Conservation (phyloP, 2,113 vertebrate genomes). For the Trochalopteron elliotii region DNA sequence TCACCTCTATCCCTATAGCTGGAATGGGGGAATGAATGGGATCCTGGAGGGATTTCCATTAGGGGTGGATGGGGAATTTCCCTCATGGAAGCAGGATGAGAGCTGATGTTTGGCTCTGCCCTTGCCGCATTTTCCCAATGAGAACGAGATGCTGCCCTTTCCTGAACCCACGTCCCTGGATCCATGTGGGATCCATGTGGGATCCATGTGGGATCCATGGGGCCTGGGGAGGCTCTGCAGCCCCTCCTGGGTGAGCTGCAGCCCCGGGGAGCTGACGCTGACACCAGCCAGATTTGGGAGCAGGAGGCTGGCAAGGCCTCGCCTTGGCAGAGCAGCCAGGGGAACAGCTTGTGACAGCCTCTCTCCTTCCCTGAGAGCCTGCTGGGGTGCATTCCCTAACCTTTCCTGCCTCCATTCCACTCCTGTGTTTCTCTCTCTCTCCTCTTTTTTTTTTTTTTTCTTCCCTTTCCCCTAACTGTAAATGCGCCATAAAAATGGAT, state of each 20-base stretch:
- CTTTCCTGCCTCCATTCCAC: conserved; percentile 54
- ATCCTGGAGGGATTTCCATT: not conserved
- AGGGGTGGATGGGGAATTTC: rapidly evolving
- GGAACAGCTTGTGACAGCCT: conserved; percentile 54
- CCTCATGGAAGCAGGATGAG: not conserved
- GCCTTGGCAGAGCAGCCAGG: conserved; percentile 15
- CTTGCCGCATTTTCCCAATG: rapidly evolving
- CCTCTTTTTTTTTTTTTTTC: not conserved
- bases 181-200: too few species aligned
- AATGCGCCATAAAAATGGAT: conserved; percentile 69
- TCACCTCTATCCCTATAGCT: not conserved
- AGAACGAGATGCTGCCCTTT: not conserved
- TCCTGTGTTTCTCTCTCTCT: conserved; percentile 56
- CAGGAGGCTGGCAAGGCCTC: conserved; percentile 19
- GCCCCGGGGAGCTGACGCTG: not conserved
- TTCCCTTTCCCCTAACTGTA: conserved; percentile 44
- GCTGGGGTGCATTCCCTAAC: conserved; percentile 60
- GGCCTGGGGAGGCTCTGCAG: not conserved
- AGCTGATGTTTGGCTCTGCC: not conserved
- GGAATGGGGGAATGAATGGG: rapidly evolving
- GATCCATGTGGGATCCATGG: rapidly evolving
- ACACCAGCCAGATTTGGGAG: not conserved
- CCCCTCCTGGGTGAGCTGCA: not conserved
- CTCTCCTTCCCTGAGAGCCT: conserved; percentile 4
- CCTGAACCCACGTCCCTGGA: not conserved